These are phyloP conservation scores for Thripadectes ignobilis DNA, from an alignment of 2,797 vertebrate genomes.

Conservation along the genomic window DNA sequence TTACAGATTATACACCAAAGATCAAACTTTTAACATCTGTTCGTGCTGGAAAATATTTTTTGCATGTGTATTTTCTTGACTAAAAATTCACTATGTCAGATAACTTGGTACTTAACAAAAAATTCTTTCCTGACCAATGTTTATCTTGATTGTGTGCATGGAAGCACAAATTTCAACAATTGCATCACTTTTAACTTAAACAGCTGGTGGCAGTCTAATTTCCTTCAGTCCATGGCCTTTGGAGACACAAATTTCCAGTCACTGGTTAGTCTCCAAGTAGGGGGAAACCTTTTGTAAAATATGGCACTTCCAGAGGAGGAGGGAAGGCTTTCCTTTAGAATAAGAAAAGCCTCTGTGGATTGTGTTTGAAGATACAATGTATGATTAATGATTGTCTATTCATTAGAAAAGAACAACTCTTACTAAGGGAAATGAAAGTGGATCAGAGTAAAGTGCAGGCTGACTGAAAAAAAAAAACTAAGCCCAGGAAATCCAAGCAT, in stretches of 20 bases:
- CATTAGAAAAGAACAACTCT: background rate
- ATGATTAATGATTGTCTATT: conserved; percentile 50
- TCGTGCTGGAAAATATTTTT: background rate
- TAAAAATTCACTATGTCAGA: background rate
- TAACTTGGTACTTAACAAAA: background rate
- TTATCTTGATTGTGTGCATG: background rate
- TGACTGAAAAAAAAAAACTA: background rate
- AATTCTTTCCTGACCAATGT: background rate
- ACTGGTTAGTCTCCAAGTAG: background rate
- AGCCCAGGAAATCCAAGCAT: background rate
- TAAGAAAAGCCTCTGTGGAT: conserved; percentile 1
- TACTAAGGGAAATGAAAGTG: conserved; percentile 8
- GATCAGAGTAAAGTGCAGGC: background rate
- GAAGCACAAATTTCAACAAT: background rate
- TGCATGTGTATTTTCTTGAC: background rate
- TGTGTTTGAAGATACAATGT: conserved; percentile 38
- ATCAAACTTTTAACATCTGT: background rate
- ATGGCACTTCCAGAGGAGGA: background rate
- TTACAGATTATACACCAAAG: background rate
- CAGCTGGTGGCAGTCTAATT: background rate
- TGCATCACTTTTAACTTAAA: conserved; percentile 21
- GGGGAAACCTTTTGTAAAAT: conserved; percentile 21
- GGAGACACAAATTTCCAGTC: conserved; percentile 1
- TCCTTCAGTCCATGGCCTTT: background rate
- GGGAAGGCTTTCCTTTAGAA: background rate